phyloP scores from a whole-genome alignment of 1,140 invertebrate genomes.

The Zaprionus taronus region DNA sequence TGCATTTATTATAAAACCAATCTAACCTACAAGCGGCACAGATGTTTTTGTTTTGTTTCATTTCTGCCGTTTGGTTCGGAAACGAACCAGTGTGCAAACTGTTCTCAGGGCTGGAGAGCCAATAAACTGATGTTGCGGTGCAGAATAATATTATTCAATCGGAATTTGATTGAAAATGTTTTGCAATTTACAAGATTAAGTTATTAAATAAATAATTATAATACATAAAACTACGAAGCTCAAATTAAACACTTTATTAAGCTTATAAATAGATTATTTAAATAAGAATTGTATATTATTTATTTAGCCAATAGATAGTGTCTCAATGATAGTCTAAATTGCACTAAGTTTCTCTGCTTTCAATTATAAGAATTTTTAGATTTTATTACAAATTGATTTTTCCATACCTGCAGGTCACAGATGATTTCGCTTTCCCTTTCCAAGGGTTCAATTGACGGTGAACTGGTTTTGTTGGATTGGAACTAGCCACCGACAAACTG shows the following conservation, averaged over 20 bases:
- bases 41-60: constrained; percentile 67
- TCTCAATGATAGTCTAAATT: neutral
- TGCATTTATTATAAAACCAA: constrained; percentile 71
- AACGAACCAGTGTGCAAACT: constrained; percentile 12
- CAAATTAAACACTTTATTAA: neutral
- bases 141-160: neutral
- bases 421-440: neutral
- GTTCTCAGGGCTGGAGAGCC: constrained; percentile 5
- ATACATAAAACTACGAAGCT: neutral
- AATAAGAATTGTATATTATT: no score
- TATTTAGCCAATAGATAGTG: neutral
- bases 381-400: neutral
- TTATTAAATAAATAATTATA: neutral
- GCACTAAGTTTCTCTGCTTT: neutral
- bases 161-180: neutral
- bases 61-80: neutral
- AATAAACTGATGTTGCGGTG: neutral
- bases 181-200: neutral
- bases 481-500: constrained; percentile 38
- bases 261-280: neutral
- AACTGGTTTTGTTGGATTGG: constrained; percentile 12
- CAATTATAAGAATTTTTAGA: neutral
- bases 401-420: constrained; percentile 1
- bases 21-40: constrained; percentile 63
- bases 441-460: neutral